A percentile compares a stretch with the other conserved stretches of the same genome.
phyloP scores from a whole-genome alignment of 2,797 vertebrate species.

The Delichon dasypus region DNA sequence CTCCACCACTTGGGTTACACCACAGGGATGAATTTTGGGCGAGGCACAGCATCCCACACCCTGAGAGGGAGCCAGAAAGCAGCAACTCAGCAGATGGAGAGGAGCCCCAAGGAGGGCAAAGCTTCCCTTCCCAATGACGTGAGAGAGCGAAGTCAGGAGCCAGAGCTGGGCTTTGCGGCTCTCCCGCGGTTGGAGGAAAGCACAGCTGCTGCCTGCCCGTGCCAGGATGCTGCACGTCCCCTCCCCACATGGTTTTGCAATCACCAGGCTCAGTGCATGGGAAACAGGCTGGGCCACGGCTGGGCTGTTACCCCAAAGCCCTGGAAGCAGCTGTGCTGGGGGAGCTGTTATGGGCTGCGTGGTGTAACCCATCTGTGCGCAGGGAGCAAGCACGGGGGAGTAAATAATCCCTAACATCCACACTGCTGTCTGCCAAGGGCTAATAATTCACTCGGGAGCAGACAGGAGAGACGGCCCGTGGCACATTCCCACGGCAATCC shows the following conservation, averaged over 20 bases:
- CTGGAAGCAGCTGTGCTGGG: neutral
- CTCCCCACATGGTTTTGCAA: conserved; percentile 44
- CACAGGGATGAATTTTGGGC: neutral
- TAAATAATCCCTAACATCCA: neutral
- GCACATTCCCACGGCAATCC: neutral
- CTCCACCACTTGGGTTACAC: neutral
- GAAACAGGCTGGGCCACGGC: neutral
- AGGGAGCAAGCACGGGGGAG: neutral
- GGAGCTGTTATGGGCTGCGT: neutral
- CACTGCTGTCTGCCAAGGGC: neutral
- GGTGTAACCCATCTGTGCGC: fast-evolving
- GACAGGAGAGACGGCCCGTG: neutral
- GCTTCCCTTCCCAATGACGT: neutral
- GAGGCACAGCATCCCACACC: neutral
- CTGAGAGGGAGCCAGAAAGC: neutral
- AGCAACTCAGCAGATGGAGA: conserved; percentile 1
- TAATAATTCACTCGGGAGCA: neutral
- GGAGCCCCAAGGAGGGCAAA: neutral
- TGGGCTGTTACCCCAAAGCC: neutral
- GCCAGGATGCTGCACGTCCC: neutral
- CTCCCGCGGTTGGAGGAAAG: neutral
- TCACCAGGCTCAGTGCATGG: neutral
- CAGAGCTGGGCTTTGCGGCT: fast-evolving
- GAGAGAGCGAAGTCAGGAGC: neutral
- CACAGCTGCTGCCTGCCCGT: conserved; percentile 25